A percentile compares a stretch with the other conserved stretches of the same genome.
These are phyloP conservation scores for Hirundichthys speculiger DNA, from an alignment of 2,113 vertebrate genomes.

Conservation along the genomic window DNA sequence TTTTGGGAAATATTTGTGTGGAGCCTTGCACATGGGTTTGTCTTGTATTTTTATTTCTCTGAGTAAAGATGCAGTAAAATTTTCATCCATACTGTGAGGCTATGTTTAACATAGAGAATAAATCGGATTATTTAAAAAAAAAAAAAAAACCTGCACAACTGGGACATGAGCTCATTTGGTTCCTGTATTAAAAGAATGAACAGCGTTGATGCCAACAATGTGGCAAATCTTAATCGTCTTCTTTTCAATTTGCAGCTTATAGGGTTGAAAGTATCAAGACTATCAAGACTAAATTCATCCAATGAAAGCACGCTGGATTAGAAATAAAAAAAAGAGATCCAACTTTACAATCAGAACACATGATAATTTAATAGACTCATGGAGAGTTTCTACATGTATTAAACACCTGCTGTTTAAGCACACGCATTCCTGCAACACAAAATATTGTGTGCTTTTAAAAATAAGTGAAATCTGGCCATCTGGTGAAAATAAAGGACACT, in stretches of 20 bases:
- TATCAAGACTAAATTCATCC: no score
- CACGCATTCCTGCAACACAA: neutral
- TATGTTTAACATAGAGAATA: constrained; percentile 55
- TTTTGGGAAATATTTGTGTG: constrained; percentile 64
- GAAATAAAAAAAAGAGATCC: no score
- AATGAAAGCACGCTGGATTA: no score
- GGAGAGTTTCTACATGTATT: no score
- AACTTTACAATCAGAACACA: no score
- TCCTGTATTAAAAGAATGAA: constrained; percentile 23
- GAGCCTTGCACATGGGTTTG: constrained; percentile 50
- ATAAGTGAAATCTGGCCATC: neutral
- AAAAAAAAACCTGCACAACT: constrained; percentile 56
- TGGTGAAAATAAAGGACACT: neutral
- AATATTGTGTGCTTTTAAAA: neutral
- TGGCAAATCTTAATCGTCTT: constrained; percentile 44
- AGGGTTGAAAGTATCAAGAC: no score
- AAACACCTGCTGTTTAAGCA: no score
- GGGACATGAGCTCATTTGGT: constrained; percentile 56
- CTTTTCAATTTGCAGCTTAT: neutral
- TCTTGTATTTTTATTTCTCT: constrained; percentile 63
- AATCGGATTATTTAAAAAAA: constrained; percentile 12
- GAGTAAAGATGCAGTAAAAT: constrained; percentile 66
- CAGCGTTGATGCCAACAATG: neutral
- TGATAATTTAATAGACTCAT: no score
- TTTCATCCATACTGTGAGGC: constrained; percentile 58